A percentile compares a stretch with the other conserved stretches of the same genome.
Conservation (phyloP, 2,888 invertebrate species). For the Acutogordius australiensis region DNA sequence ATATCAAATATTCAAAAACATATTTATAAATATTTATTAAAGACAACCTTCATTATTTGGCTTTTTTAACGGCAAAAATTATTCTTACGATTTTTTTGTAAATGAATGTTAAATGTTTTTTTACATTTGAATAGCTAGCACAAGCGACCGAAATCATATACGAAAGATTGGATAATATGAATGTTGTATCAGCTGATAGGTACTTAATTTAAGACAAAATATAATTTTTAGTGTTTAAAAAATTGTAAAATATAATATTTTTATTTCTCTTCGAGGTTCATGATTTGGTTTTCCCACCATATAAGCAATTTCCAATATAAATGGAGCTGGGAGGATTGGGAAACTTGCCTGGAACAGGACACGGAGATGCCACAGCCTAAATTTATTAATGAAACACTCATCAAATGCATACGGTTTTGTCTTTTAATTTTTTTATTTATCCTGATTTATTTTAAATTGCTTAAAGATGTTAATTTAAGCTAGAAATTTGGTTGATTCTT, state of each 20-base stretch:
- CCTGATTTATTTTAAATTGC: too few relatives aligned
- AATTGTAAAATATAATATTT: too few relatives aligned
- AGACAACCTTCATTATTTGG: too few relatives aligned
- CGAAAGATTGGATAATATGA: constrained; percentile 80
- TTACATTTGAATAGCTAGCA: too few relatives aligned
- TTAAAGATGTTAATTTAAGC: too few relatives aligned
- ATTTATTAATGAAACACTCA: constrained; percentile 65
- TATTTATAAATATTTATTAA: constrained; percentile 8
- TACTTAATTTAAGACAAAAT: constrained; percentile 19
- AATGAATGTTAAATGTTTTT: too few relatives aligned
- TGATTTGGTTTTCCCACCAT: constrained; percentile 88
- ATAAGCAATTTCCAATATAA: constrained; percentile 93
- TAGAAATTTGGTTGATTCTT: too few relatives aligned
- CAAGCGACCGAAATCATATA: constrained; percentile 90
- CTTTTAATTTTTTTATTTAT: constrained; percentile 11
- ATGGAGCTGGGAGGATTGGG: constrained; percentile 57
- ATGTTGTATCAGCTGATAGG: constrained; percentile 73
- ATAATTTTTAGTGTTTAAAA: too few relatives aligned
- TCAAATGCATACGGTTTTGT: constrained; percentile 68
- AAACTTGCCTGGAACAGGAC: constrained; percentile 20
- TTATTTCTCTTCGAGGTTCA: too few relatives aligned
- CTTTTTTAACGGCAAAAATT: too few relatives aligned
- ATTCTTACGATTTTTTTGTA: too few relatives aligned
- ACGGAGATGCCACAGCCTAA: constrained; percentile 56
- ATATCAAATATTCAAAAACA: too few relatives aligned